Conservation (phyloP, 2,888 invertebrate genomes). For the Macrosiphum euphorbiae region DNA sequence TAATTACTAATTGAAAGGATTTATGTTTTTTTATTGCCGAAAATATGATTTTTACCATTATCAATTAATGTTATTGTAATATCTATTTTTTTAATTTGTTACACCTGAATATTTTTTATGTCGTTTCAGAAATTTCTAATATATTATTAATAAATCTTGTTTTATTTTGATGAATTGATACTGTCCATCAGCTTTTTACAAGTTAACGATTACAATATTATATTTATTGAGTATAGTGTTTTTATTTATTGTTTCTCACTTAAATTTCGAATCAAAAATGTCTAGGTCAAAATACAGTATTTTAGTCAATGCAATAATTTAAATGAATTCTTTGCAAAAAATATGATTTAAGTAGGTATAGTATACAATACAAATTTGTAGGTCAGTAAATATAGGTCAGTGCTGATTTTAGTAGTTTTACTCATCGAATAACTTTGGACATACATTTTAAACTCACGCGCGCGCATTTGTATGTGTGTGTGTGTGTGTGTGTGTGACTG, state of each 20-base stretch:
- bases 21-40: neutral
- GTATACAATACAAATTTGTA: neutral
- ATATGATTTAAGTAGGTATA: neutral
- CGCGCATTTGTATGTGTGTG: neutral
- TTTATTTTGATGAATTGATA: neutral
- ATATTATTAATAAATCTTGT: neutral
- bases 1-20: neutral
- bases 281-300: neutral
- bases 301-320: neutral
- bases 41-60: neutral
- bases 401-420: neutral
- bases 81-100: neutral
- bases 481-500: neutral
- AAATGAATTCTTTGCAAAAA: neutral
- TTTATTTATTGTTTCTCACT: neutral
- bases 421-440: neutral
- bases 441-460: neutral
- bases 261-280: neutral
- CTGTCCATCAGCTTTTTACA: neutral
- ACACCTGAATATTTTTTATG: neutral
- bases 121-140: neutral
- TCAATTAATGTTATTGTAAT: neutral
- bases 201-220: neutral
- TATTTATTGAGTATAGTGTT: neutral
- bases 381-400: neutral